Evolutionary conservation across 2,113 vertebrate genomes (phyloP).

Genomic region (Poeciliopsis retropinna): DNA sequence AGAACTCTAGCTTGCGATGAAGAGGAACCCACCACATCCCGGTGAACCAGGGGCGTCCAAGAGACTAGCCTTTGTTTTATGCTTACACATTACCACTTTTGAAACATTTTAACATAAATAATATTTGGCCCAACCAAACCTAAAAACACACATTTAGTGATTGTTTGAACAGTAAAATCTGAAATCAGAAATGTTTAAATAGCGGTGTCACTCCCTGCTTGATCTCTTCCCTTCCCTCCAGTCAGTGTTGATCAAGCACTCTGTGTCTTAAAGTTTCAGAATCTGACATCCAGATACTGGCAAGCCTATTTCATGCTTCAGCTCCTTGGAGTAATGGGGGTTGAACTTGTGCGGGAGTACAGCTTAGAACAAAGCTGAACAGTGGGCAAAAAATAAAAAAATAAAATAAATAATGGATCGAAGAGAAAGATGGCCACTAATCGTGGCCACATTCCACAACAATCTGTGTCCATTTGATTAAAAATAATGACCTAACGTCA

Average conservation of each 20-base stretch:
- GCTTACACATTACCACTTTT: too few species aligned
- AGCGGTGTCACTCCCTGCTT: constrained; percentile 24
- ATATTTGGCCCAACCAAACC: background rate
- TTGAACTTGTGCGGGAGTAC: constrained; percentile 39
- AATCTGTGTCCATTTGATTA: constrained; percentile 25
- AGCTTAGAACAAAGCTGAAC: constrained; percentile 43
- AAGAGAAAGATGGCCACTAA: constrained; percentile 54
- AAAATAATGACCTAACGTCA: constrained; percentile 36
- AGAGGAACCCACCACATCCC: too few species aligned
- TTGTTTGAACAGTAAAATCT: too few species aligned
- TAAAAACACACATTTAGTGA: background rate
- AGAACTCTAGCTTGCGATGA: too few species aligned
- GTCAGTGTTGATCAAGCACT: constrained; percentile 46
- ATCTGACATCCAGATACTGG: constrained; percentile 64
- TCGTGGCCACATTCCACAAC: constrained; percentile 52
- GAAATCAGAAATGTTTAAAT: constrained; percentile 37
- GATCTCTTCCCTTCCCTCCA: constrained; percentile 37
- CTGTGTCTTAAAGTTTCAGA: constrained; percentile 49
- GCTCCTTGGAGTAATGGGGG: constrained; percentile 66
- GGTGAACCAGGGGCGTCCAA: too few species aligned
- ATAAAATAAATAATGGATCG: constrained; percentile 27
- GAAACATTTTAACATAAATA: background rate
- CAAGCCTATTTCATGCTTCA: constrained; percentile 77
- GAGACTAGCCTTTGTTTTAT: too few species aligned
- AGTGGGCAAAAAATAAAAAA: constrained; percentile 32